Evolutionary conservation across 2,797 vertebrate species (phyloP).

Genomic region (Oreochromis grahami): DNA sequence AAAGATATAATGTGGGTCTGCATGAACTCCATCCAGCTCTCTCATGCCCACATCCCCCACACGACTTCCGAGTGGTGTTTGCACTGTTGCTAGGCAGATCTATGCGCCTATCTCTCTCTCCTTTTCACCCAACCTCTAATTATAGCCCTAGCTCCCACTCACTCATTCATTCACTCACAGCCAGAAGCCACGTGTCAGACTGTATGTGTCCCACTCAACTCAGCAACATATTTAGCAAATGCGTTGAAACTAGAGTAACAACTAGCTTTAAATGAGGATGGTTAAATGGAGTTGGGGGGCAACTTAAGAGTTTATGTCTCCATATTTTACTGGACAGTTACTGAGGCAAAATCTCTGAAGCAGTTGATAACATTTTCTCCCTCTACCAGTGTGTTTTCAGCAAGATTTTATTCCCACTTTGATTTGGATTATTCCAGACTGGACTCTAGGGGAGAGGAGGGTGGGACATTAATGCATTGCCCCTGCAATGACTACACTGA

Average conservation of each 20-base stretch:
- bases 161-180: conserved; percentile 11
- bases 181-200: conserved; percentile 18
- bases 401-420: conserved; percentile 37
- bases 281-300: background rate
- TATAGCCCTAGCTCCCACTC: conserved; percentile 31
- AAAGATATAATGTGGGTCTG: conserved; percentile 9
- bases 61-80: conserved; percentile 39
- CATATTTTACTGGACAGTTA: background rate
- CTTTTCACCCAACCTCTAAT: conserved; percentile 49
- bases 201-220: background rate
- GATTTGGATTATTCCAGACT: conserved; percentile 57
- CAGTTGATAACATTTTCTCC: background rate
- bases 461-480: conserved; percentile 29
- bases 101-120: conserved; percentile 11
- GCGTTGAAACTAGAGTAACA: background rate
- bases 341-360: background rate
- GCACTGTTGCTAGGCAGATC: conserved; percentile 69
- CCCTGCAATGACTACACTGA: conserved; percentile 28
- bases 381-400: conserved; percentile 20
- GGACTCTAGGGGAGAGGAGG: conserved; percentile 41
- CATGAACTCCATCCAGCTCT: conserved; percentile 10
- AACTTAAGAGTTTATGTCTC: background rate
- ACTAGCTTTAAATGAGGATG: background rate
- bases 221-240: background rate
- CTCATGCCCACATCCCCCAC: conserved; percentile 18